These are phyloP conservation scores for Ligdia adustata DNA, from an alignment of 2,888 invertebrate genomes.

Conservation along the genomic window DNA sequence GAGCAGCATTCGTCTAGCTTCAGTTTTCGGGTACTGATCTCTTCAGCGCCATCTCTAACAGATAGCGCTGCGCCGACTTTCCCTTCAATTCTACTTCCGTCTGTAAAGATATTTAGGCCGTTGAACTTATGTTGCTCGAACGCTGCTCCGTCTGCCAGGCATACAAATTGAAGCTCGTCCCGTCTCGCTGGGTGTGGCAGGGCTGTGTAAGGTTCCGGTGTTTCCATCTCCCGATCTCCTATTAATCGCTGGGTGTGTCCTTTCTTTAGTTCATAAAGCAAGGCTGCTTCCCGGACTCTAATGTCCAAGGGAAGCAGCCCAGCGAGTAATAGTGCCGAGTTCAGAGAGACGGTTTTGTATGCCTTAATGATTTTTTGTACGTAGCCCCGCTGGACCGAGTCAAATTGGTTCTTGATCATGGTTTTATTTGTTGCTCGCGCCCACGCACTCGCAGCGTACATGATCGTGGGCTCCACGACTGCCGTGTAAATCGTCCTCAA, in stretches of 20 bases:
- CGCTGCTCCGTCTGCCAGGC: not conserved
- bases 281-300: not conserved
- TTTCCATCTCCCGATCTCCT: not conserved
- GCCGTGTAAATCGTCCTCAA: too few relatives aligned
- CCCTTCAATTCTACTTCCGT: too few relatives aligned
- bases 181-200: not conserved
- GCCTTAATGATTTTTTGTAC: too few relatives aligned
- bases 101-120: not conserved
- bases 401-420: not conserved
- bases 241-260: not conserved
- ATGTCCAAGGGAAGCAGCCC: too few relatives aligned
- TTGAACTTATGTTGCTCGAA: not conserved
- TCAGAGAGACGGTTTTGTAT: too few relatives aligned
- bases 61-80: not conserved
- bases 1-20: not conserved
- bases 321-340: too few relatives aligned
- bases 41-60: not conserved
- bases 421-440: not conserved
- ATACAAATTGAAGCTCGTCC: not conserved
- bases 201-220: not conserved
- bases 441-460: not conserved
- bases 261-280: not conserved
- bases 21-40: not conserved
- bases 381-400: too few relatives aligned
- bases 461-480: too few relatives aligned